Conservation (phyloP, 1,140 invertebrate species). For the Teleogryllus occipitalis region DNA sequence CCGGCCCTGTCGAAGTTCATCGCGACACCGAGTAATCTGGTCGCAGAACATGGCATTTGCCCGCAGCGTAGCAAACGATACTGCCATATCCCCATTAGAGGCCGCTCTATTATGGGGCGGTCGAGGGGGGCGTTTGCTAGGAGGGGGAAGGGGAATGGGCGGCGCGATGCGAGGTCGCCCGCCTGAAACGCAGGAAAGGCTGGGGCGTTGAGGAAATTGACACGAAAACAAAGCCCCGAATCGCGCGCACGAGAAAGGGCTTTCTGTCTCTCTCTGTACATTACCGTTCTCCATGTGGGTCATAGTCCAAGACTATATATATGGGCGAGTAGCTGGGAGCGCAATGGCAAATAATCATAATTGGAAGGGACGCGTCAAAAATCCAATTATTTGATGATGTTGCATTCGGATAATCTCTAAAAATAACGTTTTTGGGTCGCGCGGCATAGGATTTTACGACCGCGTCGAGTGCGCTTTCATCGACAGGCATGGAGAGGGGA, state of each 20-base stretch:
- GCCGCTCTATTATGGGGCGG: background rate
- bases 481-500: too few relatives aligned
- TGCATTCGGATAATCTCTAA: background rate
- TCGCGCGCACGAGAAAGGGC: too few relatives aligned
- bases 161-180: background rate
- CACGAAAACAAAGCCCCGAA: background rate
- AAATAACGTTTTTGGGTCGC: background rate
- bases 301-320: too few relatives aligned
- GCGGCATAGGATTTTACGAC: background rate
- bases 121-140: background rate
- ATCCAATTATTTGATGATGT: background rate
- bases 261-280: too few relatives aligned
- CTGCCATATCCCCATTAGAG: background rate
- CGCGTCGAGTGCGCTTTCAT: background rate
- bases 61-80: background rate
- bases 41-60: background rate
- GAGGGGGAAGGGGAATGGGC: too few relatives aligned
- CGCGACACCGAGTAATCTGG: background rate
- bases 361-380: background rate
- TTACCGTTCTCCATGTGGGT: too few relatives aligned
- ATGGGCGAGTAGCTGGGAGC: background rate
- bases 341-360: background rate
- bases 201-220: background rate
- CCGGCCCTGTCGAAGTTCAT: background rate
- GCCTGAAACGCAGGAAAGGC: background rate